A percentile compares a stretch with the other conserved stretches of the same genome.
Conservation (phyloP, 2,113 vertebrate genomes). For the Salvelinus alpinus region DNA sequence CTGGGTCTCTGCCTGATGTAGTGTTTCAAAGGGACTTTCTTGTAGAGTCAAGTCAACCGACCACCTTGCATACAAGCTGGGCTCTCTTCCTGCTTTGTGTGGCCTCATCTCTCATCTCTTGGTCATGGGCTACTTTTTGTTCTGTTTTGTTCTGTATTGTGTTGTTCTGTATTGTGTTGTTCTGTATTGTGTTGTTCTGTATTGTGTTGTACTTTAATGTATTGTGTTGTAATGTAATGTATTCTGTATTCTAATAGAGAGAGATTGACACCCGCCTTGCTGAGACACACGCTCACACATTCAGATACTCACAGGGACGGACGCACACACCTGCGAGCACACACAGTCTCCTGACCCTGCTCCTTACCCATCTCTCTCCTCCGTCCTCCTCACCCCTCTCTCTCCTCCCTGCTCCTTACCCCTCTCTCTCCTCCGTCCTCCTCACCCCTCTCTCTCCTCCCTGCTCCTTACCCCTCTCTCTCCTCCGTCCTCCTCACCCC, state of each 20-base stretch:
- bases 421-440: slow-evolving; percentile 67
- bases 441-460: slow-evolving; percentile 40
- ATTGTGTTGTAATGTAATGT: slow-evolving; percentile 12
- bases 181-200: slow-evolving; percentile 7
- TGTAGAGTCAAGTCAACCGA: slow-evolving; percentile 40
- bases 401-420: slow-evolving; percentile 56
- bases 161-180: not conserved
- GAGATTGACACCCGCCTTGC: slow-evolving; percentile 12
- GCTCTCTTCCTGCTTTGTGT: slow-evolving; percentile 13
- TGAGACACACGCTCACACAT: too few relatives aligned
- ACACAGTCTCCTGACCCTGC: not conserved
- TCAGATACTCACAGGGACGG: too few relatives aligned
- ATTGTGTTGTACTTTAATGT: slow-evolving; percentile 11
- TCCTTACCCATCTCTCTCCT: not conserved
- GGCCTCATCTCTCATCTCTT: slow-evolving; percentile 18
- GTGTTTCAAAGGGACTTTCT: slow-evolving; percentile 67
- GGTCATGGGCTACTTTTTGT: slow-evolving; percentile 5
- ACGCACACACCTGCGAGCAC: not conserved
- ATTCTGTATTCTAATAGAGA: not conserved
- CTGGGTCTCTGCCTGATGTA: slow-evolving; percentile 39
- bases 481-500: not conserved
- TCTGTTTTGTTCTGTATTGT: slow-evolving; percentile 14
- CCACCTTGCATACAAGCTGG: slow-evolving; percentile 24
- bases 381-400: slow-evolving; percentile 51
- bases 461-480: not conserved